Percentiles rank a stretch among this genome's conserved stretches.
These are phyloP conservation scores for Thalassaphorura encarpata DNA, from an alignment of 1,140 invertebrate genomes.

Conservation along the genomic window DNA sequence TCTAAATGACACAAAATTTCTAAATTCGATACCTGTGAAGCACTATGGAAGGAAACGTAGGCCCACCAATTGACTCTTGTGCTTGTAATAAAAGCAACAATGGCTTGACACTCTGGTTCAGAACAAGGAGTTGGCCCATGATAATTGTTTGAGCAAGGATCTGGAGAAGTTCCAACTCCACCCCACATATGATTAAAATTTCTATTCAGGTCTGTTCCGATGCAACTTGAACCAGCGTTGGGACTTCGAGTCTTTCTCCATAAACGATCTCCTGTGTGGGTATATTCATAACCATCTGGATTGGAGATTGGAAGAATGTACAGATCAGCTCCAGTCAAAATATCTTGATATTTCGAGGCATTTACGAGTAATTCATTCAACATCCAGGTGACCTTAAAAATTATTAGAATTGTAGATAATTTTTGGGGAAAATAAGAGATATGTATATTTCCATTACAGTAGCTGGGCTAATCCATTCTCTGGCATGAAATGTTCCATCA, in stretches of 20 bases:
- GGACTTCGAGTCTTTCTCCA: slow-evolving; percentile 61
- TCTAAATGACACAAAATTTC: no score
- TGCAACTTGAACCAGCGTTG: slow-evolving; percentile 33
- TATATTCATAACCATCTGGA: slow-evolving; percentile 26
- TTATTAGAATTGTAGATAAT: no score
- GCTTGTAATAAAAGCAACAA: slow-evolving; percentile 51
- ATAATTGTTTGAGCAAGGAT: slow-evolving; percentile 82
- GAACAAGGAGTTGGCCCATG: slow-evolving; percentile 77
- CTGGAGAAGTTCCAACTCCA: slow-evolving; percentile 58
- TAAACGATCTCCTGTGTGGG: slow-evolving; percentile 37
- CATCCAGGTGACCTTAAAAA: slow-evolving; percentile 21
- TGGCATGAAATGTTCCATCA: slow-evolving; percentile 20
- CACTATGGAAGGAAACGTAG: slow-evolving; percentile 67
- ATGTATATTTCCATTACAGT: no score
- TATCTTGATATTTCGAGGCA: not conserved
- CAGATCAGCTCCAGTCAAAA: slow-evolving; percentile 10
- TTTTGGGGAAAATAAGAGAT: no score
- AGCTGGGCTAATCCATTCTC: no score
- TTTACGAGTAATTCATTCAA: slow-evolving; percentile 19
- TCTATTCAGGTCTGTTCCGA: slow-evolving; percentile 67
- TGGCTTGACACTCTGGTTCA: slow-evolving; percentile 75
- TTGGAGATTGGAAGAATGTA: slow-evolving; percentile 19
- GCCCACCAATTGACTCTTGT: slow-evolving; percentile 42
- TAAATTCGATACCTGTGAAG: slow-evolving; percentile 64
- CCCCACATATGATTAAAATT: slow-evolving; percentile 71